Percentiles rank a stretch among this genome's conserved stretches.
These are phyloP conservation scores for Seira sanloemensis DNA, from an alignment of 2,888 invertebrate species.

Conservation along the genomic window DNA sequence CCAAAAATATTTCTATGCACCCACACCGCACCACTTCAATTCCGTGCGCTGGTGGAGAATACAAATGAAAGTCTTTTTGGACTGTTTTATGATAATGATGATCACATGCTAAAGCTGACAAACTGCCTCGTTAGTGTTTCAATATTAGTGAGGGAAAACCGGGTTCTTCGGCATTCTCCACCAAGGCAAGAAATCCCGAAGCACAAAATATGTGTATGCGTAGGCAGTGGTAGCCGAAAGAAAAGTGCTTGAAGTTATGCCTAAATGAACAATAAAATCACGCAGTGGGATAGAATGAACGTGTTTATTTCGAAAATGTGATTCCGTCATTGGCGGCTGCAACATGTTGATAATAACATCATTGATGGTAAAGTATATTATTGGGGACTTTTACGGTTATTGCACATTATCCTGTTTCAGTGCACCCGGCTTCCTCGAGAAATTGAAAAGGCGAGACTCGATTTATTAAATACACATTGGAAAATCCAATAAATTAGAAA, in stretches of 20 bases:
- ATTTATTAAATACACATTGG: not conserved
- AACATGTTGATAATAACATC: not conserved
- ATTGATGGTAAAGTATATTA: not conserved
- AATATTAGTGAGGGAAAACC: not conserved
- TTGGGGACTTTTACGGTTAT: not conserved
- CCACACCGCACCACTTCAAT: too few species aligned
- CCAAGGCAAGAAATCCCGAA: too few species aligned
- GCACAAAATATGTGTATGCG: not conserved
- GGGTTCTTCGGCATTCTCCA: not conserved
- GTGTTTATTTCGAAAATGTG: not conserved
- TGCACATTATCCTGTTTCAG: not conserved
- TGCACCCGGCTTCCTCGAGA: not conserved
- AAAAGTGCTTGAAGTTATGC: not conserved
- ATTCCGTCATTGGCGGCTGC: not conserved
- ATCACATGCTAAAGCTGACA: conserved; percentile 22
- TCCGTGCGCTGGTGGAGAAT: not conserved
- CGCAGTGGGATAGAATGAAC: not conserved
- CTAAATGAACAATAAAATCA: not conserved
- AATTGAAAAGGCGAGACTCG: not conserved
- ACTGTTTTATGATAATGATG: not conserved
- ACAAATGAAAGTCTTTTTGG: not conserved
- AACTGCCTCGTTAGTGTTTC: conserved; percentile 45
- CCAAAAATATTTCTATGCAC: not conserved
- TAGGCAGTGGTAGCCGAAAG: not conserved
- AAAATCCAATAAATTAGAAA: not conserved